Conservation (phyloP, 2,797 vertebrate species). For the Lacerta bilineata region DNA sequence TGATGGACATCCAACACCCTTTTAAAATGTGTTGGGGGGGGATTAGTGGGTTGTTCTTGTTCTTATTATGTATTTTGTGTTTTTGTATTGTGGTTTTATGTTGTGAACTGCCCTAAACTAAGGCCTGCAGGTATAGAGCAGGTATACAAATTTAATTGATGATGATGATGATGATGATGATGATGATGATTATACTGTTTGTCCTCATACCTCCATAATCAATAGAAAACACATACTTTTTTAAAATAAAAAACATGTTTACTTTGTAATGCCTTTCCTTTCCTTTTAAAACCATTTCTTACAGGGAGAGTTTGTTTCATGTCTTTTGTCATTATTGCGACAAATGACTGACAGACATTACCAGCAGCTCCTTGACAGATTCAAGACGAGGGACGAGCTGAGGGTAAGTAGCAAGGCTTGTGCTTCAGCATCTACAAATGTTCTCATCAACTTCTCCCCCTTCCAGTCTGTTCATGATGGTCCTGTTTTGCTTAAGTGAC, state of each 20-base stretch:
- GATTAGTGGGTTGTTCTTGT: too few species aligned
- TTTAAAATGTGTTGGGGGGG: too few species aligned
- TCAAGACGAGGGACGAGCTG: conserved; percentile 93
- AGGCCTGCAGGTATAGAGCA: too few species aligned
- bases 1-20: too few species aligned
- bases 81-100: too few species aligned
- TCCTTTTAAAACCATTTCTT: conserved; percentile 47
- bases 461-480: conserved; percentile 2
- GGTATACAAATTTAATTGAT: too few species aligned
- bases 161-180: too few species aligned
- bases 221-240: neutral
- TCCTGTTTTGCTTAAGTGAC: neutral
- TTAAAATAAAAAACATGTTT: neutral
- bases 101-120: too few species aligned
- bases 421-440: conserved; percentile 11
- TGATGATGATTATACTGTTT: neutral
- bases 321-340: conserved; percentile 92
- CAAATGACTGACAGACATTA: conserved; percentile 99
- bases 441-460: neutral
- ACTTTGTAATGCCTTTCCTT: conserved; percentile 26
- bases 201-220: neutral
- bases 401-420: conserved; percentile 84
- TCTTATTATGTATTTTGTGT: too few species aligned
- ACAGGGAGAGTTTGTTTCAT: conserved; percentile 97
- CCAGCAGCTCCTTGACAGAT: conserved; percentile 94